phyloP scores from a whole-genome alignment of 2,113 vertebrate species.

The Eidolon helvum region DNA sequence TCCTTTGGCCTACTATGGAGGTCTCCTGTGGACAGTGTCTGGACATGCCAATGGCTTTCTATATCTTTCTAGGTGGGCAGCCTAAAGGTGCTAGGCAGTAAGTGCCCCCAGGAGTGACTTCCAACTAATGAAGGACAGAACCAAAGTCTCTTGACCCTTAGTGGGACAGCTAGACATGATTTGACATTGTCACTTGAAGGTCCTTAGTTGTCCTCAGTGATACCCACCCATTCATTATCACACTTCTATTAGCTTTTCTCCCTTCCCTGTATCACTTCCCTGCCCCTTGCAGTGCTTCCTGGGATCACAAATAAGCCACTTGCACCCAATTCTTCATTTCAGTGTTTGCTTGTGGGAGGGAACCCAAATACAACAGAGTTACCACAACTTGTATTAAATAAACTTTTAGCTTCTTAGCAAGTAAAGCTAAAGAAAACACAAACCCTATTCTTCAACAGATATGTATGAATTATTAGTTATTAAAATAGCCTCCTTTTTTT shows the following conservation, averaged over 20 bases:
- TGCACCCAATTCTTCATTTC: neutral
- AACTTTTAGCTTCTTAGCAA: neutral
- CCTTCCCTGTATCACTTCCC: neutral
- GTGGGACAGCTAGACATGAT: neutral
- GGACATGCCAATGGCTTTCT: neutral
- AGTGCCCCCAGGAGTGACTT: neutral
- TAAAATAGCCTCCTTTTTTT: neutral
- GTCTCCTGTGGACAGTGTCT: neutral
- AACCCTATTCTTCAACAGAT: neutral
- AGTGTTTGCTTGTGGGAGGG: neutral
- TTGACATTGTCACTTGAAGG: neutral
- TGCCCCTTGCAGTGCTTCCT: neutral
- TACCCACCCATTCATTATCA: neutral
- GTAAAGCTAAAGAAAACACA: neutral
- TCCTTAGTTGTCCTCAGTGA: neutral
- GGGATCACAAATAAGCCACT: neutral
- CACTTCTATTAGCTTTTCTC: neutral
- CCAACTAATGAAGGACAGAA: neutral
- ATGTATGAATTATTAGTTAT: neutral
- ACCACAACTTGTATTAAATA: neutral
- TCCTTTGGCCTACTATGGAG: fast-evolving
- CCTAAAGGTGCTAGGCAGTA: neutral
- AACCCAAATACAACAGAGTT: neutral
- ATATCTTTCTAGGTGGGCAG: neutral
- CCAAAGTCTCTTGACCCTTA: neutral